Base-by-base conservation (phyloP, 1,140 invertebrate genomes). In the Drosophila pandora region DNA sequence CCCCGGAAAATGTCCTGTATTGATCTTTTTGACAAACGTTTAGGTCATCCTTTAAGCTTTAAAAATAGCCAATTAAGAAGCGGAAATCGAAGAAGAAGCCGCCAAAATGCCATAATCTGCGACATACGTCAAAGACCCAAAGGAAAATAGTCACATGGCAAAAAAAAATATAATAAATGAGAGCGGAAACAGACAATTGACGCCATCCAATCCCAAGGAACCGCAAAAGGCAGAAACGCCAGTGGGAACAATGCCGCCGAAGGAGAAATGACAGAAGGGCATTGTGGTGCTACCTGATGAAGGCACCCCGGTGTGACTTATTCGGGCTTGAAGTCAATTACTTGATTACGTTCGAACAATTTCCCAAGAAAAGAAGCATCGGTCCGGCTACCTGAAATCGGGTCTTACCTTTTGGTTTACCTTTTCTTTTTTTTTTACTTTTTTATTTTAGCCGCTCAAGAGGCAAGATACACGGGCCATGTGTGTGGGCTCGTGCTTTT, bases 181-280 rank as follows among this genome's bases (percentile, higher is more conserved):
- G 59, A 79, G 81, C 79, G 79, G 79, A 83, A 83, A 71, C 79
- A 75, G 79, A 79, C 70, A 83, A 83, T 79, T 83, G 79, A 83
- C 54, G 70, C 57, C 56, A 53, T 47, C 55, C 59, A 54, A 32
- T 28, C 49, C 32, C 25, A 39, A 49, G 57, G 37, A 65, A 80
- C 62, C 41, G n/a, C 41, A 43, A 43, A 43, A 32, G 48, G 41
- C n/a, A 63, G 63, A 56, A 49, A 58, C 37, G 48, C 43, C 47
- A 65, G 58, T 73, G 72, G 70, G 79, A 77, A 83, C 68, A 83
- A 75, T 73, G 69, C 39, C 48, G 58, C 67, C 67, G 68, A 82
- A 69, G 34, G 3, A 17, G 13, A 81, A 78, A 76, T 83, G 79
- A 83, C 79, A 82, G 68, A 25, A 68, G 47, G 52, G 52, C 52